Evolutionary conservation across 2,797 vertebrate species (phyloP).

Genomic region (Monodelphis domestica): DNA sequence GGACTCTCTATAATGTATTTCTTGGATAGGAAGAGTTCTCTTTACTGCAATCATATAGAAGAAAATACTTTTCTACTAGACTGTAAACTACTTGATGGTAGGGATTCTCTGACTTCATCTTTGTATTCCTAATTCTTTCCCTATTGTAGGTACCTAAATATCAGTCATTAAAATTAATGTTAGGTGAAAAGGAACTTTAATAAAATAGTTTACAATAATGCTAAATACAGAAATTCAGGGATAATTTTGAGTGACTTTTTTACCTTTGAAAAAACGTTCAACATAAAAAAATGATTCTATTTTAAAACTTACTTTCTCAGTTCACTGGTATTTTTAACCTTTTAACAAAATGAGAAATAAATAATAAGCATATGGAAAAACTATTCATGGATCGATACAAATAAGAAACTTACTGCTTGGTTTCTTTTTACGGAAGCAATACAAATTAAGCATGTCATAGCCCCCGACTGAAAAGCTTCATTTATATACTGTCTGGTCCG

Average conservation of each 20-base stretch:
- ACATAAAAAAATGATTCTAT: neutral
- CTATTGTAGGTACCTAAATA: neutral
- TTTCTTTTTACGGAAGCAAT: slow-evolving; percentile 96
- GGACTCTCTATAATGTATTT: neutral
- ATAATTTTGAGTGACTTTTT: neutral
- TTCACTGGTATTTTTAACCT: neutral
- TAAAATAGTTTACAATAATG: too few relatives aligned
- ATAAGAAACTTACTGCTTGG: slow-evolving; percentile 91
- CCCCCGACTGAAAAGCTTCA: slow-evolving; percentile 95
- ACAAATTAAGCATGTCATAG: slow-evolving; percentile 96
- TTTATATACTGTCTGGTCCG: slow-evolving; percentile 94
- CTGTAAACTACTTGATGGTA: neutral
- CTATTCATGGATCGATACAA: slow-evolving; percentile 4
- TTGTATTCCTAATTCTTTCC: neutral
- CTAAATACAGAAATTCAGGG: neutral
- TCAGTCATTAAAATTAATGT: neutral
- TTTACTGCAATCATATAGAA: neutral
- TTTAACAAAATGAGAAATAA: neutral
- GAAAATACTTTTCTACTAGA: neutral
- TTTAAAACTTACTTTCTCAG: neutral
- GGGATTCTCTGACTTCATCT: neutral
- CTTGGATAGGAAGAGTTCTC: neutral
- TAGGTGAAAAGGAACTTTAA: neutral
- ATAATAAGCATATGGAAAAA: too few relatives aligned
- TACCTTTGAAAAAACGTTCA: neutral